Evolutionary conservation across 2,888 invertebrate genomes (phyloP).

Genomic region (Hypolimnas misippus): DNA sequence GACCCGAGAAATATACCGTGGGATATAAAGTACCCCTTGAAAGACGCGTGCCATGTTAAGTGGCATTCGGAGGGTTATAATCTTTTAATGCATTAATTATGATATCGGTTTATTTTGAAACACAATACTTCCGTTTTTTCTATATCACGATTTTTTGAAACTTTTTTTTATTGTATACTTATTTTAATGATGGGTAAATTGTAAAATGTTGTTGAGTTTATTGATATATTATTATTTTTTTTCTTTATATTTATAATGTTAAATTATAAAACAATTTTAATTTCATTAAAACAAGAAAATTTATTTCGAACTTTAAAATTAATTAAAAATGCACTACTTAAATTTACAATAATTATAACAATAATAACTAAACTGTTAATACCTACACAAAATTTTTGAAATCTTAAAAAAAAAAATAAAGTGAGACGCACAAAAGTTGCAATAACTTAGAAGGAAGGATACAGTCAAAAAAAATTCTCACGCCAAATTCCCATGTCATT

Average conservation of each 20-base stretch:
- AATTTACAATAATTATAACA: too few species aligned
- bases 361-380: too few species aligned
- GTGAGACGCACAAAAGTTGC: background rate
- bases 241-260: too few species aligned
- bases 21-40: constrained; percentile 28
- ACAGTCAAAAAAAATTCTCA: constrained; percentile 4
- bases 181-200: too few species aligned
- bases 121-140: background rate
- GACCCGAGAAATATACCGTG: constrained; percentile 28
- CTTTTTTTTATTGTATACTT: background rate
- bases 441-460: background rate
- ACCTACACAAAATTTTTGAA: too few species aligned
- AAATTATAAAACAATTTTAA: too few species aligned
- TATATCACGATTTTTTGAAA: background rate
- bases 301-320: too few species aligned
- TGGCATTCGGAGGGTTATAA: constrained; percentile 21
- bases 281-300: too few species aligned
- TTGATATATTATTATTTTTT: too few species aligned
- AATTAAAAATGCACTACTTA: too few species aligned
- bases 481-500: constrained; percentile 6
- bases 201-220: too few species aligned
- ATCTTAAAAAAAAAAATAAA: too few species aligned
- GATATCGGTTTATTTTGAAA: constrained; percentile 2
- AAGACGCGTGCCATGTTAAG: constrained; percentile 32
- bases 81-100: constrained; percentile 19